A percentile compares a stretch with the other conserved stretches of the same genome.
phyloP scores from a whole-genome alignment of 2,888 invertebrate species.

The Synergus umbraculus region DNA sequence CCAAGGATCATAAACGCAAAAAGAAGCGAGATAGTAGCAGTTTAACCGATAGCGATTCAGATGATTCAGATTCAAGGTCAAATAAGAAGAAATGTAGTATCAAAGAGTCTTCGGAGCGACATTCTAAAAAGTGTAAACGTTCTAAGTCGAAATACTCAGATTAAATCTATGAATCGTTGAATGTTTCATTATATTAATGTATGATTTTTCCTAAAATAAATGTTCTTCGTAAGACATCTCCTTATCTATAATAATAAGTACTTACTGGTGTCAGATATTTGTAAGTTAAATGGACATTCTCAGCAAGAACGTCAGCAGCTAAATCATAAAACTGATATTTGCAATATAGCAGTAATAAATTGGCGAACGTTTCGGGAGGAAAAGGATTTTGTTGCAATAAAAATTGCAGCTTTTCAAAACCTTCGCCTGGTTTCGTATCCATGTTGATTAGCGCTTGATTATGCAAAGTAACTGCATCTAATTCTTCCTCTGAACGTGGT shows the following conservation, averaged over 20 bases:
- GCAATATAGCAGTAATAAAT: slow-evolving; percentile 95
- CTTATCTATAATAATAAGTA: slow-evolving; percentile 48
- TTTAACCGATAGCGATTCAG: slow-evolving; percentile 59
- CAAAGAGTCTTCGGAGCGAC: slow-evolving; percentile 43
- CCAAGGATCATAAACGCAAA: slow-evolving; percentile 62
- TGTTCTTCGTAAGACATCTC: not conserved
- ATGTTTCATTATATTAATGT: not conserved
- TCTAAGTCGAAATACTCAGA: slow-evolving; percentile 66
- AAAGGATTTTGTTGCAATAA: slow-evolving; percentile 96
- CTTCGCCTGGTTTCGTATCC: slow-evolving; percentile 92
- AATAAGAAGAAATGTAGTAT: slow-evolving; percentile 53
- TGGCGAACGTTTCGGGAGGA: slow-evolving; percentile 98
- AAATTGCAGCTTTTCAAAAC: slow-evolving; percentile 96
- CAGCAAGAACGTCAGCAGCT: slow-evolving; percentile 98
- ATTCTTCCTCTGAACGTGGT: slow-evolving; percentile 96
- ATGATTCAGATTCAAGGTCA: slow-evolving; percentile 54
- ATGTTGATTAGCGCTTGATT: slow-evolving; percentile 97
- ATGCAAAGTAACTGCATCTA: slow-evolving; percentile 98
- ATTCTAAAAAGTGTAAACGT: slow-evolving; percentile 71
- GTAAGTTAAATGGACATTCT: slow-evolving; percentile 97
- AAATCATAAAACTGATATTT: slow-evolving; percentile 98
- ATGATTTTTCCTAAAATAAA: not conserved
- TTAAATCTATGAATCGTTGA: slow-evolving; percentile 46
- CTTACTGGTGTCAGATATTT: slow-evolving; percentile 93
- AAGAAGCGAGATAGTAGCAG: slow-evolving; percentile 60